Conservation (phyloP, 2,888 invertebrate genomes). For the Macrophya annulata region DNA sequence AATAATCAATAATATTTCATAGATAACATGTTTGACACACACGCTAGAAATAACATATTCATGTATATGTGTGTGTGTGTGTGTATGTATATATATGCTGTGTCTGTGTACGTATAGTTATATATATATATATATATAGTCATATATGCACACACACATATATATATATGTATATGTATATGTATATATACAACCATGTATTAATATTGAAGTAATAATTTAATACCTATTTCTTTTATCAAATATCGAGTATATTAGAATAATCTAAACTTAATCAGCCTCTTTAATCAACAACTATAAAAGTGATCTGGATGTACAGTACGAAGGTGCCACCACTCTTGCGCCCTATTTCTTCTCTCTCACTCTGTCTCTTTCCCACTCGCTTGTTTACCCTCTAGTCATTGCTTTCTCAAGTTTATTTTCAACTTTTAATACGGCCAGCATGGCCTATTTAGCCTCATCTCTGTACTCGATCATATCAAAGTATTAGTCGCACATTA, state of each 20-base stretch:
- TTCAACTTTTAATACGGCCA: neutral
- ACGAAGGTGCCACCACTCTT: slow-evolving; percentile 16
- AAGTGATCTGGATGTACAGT: slow-evolving; percentile 64
- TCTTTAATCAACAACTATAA: slow-evolving; percentile 70
- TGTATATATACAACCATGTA: neutral
- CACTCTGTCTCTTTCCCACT: slow-evolving; percentile 24
- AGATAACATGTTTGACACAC: neutral
- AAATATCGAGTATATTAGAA: slow-evolving; percentile 53
- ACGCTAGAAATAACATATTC: slow-evolving; percentile 4
- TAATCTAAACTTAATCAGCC: slow-evolving; percentile 71
- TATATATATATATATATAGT: neutral
- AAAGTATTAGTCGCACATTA: slow-evolving; percentile 19
- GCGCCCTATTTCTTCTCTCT: slow-evolving; percentile 56
- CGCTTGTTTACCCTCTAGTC: neutral
- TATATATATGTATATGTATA: neutral
- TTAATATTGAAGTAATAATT: slow-evolving; percentile 5
- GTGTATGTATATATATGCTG: neutral
- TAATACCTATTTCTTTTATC: slow-evolving; percentile 15
- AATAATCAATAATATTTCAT: slow-evolving; percentile 1
- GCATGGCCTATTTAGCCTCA: neutral
- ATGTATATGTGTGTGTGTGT: neutral
- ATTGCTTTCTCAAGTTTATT: neutral
- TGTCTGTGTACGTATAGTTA: neutral
- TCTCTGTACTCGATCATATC: neutral
- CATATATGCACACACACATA: neutral